phyloP scores from a whole-genome alignment of 2,888 invertebrate species.

The Agapostemon virescens region DNA sequence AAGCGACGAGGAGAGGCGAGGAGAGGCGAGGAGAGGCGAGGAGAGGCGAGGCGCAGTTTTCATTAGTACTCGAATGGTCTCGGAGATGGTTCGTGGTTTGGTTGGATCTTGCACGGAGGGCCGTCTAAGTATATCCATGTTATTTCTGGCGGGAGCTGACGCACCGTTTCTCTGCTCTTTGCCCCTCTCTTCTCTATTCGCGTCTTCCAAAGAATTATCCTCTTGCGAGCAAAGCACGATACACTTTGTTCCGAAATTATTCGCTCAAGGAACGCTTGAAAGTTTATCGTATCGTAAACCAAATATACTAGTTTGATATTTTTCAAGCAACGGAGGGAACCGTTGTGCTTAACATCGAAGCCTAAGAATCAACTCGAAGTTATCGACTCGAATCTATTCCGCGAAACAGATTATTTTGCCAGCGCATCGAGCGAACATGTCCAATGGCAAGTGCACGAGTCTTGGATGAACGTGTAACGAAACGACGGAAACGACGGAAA shows the following conservation, averaged over 20 bases:
- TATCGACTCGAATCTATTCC: neutral
- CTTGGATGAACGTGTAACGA: neutral
- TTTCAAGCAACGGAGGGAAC: neutral
- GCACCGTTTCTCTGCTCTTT: slow-evolving; percentile 73
- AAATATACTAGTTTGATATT: neutral
- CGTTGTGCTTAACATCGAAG: neutral
- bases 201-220: slow-evolving; percentile 64
- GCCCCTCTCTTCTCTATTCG: slow-evolving; percentile 52
- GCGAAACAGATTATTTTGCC: neutral
- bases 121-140: slow-evolving; percentile 80
- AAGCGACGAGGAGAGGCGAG: neutral
- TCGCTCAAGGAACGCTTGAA: slow-evolving; percentile 28
- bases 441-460: neutral
- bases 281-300: neutral
- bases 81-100: slow-evolving; percentile 64
- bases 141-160: slow-evolving; percentile 80
- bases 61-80: slow-evolving; percentile 72
- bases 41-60: slow-evolving; percentile 66
- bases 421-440: too few species aligned
- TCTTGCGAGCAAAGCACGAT: slow-evolving; percentile 58
- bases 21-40: neutral
- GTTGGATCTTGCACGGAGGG: slow-evolving; percentile 76
- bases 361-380: too few species aligned
- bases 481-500: too few species aligned
- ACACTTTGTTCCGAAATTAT: slow-evolving; percentile 46